Conservation (phyloP, 2,888 invertebrate genomes). For the Opisthograptis luteolata region DNA sequence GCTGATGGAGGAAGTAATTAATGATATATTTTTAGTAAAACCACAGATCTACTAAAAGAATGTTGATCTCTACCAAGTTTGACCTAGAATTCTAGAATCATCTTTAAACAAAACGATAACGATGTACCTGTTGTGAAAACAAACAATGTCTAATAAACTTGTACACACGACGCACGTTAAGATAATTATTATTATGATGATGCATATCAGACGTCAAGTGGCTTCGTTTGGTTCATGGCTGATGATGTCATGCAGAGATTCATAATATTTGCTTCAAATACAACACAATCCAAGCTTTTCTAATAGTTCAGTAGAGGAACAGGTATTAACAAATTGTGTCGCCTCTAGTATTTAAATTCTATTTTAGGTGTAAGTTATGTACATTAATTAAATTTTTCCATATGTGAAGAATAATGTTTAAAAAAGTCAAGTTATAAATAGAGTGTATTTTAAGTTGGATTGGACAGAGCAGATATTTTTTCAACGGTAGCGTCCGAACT, state of each 20-base stretch:
- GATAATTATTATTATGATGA: constrained; percentile 25
- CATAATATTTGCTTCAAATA: constrained; percentile 16
- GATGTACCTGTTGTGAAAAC: constrained; percentile 10
- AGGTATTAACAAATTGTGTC: constrained; percentile 4
- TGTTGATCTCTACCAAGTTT: constrained; percentile 7
- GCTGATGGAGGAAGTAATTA: constrained; percentile 14
- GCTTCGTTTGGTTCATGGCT: constrained; percentile 3
- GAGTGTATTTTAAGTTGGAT: no score
- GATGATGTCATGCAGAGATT: constrained; percentile 28
- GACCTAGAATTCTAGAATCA: constrained; percentile 16
- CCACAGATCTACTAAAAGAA: neutral
- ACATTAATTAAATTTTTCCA: no score
- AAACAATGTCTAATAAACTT: constrained; percentile 16
- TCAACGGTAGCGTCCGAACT: no score
- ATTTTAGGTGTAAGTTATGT: no score
- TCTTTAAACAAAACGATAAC: constrained; percentile 17
- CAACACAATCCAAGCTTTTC: constrained; percentile 14
- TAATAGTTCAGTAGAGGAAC: constrained; percentile 1
- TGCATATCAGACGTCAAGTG: constrained; percentile 18
- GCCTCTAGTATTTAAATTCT: neutral
- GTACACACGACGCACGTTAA: constrained; percentile 13
- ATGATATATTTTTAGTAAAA: neutral
- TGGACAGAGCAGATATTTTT: no score
- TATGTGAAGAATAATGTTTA: no score
- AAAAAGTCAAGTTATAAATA: no score